Evolutionary conservation across 2,888 invertebrate genomes (phyloP).

Genomic region (Branchellion lobata): DNA sequence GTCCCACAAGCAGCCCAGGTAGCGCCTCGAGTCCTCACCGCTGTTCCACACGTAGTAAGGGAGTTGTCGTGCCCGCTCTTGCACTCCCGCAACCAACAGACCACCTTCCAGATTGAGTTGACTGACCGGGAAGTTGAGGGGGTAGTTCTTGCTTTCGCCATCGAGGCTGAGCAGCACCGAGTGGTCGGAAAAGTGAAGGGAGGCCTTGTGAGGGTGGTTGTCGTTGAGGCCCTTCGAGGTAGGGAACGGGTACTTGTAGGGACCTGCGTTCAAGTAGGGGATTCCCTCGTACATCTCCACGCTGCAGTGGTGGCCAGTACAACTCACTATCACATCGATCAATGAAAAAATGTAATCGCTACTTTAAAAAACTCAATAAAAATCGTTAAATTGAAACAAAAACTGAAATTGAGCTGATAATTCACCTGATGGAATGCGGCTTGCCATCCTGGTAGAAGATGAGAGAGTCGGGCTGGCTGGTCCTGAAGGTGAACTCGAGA

Average conservation of each 20-base stretch:
- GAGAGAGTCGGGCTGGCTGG: slow-evolving; percentile 56
- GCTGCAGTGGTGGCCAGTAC: background rate
- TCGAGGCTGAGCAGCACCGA: background rate
- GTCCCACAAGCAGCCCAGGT: slow-evolving; percentile 58
- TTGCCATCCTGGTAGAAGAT: slow-evolving; percentile 48
- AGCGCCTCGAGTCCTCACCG: slow-evolving; percentile 52
- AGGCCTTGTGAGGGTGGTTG: slow-evolving; percentile 56
- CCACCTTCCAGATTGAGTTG: background rate
- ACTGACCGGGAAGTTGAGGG: background rate
- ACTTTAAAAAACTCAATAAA: too few relatives aligned
- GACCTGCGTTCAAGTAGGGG: slow-evolving; percentile 51
- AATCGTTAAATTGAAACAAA: too few relatives aligned
- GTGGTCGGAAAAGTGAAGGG: slow-evolving; percentile 43
- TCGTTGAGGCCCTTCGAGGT: slow-evolving; percentile 53
- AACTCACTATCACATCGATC: too few relatives aligned
- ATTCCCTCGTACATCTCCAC: slow-evolving; percentile 59
- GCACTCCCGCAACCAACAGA: slow-evolving; percentile 36
- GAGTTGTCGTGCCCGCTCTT: slow-evolving; percentile 43
- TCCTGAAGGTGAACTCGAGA: slow-evolving; percentile 57
- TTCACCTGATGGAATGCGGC: slow-evolving; percentile 31
- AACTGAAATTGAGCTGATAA: too few relatives aligned
- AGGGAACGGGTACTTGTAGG: slow-evolving; percentile 20
- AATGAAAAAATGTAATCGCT: too few relatives aligned
- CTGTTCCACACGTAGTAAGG: slow-evolving; percentile 59
- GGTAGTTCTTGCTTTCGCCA: background rate